Base-by-base conservation (phyloP, 2,113 vertebrate species). In the Sphyrna mokarran region DNA sequence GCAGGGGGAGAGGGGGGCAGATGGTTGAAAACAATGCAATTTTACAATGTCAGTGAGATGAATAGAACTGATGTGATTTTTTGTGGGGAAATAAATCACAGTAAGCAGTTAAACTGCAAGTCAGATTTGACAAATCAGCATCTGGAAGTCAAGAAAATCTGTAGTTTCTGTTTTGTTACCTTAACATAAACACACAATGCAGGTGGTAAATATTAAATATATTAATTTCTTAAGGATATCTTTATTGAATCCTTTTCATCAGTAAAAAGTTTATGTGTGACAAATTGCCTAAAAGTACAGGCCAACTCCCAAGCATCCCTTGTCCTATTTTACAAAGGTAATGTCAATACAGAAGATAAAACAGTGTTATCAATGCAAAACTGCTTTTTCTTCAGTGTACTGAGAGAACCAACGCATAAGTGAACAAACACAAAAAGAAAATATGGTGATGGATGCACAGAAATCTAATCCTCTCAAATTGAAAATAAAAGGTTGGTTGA, bases 51-150 rank as follows among this genome's bases (percentile, higher is more conserved):
- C 87, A 63, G 10, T 61, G 14, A 58, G 58, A n/a, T 90, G 54
- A 90, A 90, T n/a, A 90, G 54, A 63, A 29, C 87, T 90, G 86
- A 48, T 29, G 54, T 61, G 14, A 61, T 90, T 90, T 90, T 93
- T 37, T 7, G 18, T 33, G 11, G n/a, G 83, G 20, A 76, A 63
- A 66, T 37, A 66, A 93, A 66, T 93, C 89, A 22, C 89, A 66
- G 18, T 66, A 91, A 18, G 48, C 16, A n/a, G 89, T 68, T 93
- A 93, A 66, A 66, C 63, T 93, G 20, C 61, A 93, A n/a, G 33
- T 91, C 89, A 91, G 11, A 66, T 58, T 18, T 91, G 89, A 63
- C 89, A 91, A 63, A 91, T 91, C 33, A 5, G 3, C 63, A 23
- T 87, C 85, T 58, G 29, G 23, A 58, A 89, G 61, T 68, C 33